A percentile compares a stretch with the other conserved stretches of the same genome.
phyloP scores from a whole-genome alignment of 1,140 invertebrate genomes.

The Lordiphosa clarofinis region DNA sequence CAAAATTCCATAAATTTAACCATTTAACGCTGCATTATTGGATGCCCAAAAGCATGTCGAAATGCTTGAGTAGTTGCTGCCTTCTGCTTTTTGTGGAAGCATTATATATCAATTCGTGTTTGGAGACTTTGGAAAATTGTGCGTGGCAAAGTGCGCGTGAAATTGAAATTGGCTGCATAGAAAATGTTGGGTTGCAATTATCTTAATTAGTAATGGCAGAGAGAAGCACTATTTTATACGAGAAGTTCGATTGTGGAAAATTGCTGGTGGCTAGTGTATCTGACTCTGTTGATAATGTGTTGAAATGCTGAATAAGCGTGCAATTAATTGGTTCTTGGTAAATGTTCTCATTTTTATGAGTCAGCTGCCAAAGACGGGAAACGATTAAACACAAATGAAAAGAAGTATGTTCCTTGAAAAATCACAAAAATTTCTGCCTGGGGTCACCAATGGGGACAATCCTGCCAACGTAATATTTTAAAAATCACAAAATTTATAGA shows the following conservation, averaged over 20 bases:
- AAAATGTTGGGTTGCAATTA: slow-evolving; percentile 48
- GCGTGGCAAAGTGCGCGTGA: slow-evolving; percentile 52
- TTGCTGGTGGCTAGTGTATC: slow-evolving; percentile 2
- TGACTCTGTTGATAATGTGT: slow-evolving; percentile 58
- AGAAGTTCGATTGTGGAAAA: not conserved
- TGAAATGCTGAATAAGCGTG: slow-evolving; percentile 35
- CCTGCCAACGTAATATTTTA: too few species aligned
- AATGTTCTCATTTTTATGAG: not conserved
- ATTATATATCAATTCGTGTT: slow-evolving; percentile 23
- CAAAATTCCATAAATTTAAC: slow-evolving; percentile 70
- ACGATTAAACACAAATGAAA: too few species aligned
- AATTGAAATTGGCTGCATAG: slow-evolving; percentile 43
- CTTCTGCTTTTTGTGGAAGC: slow-evolving; percentile 3
- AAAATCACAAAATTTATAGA: too few species aligned
- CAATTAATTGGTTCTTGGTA: slow-evolving; percentile 38
- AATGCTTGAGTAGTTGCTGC: slow-evolving; percentile 12
- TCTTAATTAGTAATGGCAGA: slow-evolving; percentile 45
- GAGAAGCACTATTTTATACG: slow-evolving; percentile 16
- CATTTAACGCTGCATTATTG: slow-evolving; percentile 46
- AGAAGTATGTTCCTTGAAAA: too few species aligned
- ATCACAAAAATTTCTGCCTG: too few species aligned
- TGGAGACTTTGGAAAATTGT: slow-evolving; percentile 17
- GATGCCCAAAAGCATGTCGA: slow-evolving; percentile 23
- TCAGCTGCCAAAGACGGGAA: not conserved
- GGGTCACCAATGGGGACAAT: too few species aligned